A percentile compares a stretch with the other conserved stretches of the same genome.
Evolutionary conservation across 2,113 vertebrate genomes (phyloP).

Genomic region (Chinchilla lanigera): DNA sequence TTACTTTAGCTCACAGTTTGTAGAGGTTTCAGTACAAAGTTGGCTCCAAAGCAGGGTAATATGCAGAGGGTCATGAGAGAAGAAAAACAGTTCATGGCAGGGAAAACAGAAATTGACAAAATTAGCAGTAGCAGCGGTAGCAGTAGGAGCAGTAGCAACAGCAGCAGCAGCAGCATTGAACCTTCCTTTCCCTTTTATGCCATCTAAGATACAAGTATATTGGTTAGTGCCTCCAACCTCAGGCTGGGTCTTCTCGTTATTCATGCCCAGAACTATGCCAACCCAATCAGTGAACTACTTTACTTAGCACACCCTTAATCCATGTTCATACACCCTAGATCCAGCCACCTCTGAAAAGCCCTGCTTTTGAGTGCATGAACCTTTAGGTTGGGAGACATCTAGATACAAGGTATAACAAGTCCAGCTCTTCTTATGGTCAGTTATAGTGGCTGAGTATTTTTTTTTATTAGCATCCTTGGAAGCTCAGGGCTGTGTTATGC

Average conservation of each 20-base stretch:
- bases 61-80: neutral
- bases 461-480: neutral
- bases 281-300: neutral
- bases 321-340: neutral
- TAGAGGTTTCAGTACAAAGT: neutral
- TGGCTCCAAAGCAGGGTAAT: neutral
- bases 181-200: neutral
- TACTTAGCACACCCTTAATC: neutral
- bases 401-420: neutral
- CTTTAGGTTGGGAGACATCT: neutral
- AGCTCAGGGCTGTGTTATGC: neutral
- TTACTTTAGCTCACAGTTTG: neutral
- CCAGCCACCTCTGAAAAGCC: neutral
- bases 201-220: neutral
- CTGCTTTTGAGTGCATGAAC: neutral
- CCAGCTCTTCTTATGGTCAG: neutral
- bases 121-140: neutral
- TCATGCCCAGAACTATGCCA: neutral
- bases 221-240: neutral
- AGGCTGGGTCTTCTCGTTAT: neutral
- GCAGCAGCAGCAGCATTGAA: neutral
- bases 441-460: neutral
- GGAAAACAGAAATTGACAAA: neutral
- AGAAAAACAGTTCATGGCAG: neutral
- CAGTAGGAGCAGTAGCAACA: neutral